Base-by-base conservation (phyloP, 2,888 invertebrate species). In the Acheta domesticus region DNA sequence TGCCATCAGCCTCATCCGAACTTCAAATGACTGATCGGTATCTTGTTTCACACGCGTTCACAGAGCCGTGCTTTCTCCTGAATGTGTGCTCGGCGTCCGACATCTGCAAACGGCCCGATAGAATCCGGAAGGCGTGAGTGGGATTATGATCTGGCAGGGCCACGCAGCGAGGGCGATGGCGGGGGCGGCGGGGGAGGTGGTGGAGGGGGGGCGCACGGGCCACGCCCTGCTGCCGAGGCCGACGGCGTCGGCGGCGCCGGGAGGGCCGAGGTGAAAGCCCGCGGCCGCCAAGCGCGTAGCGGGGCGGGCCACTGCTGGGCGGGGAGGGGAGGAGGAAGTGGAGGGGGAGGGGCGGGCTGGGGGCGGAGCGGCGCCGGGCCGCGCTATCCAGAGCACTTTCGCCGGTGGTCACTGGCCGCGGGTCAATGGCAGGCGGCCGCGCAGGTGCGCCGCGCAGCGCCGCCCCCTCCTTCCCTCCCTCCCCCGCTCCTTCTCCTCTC, bases 221-320 rank as follows among this genome's bases (percentile, higher is more conserved):
- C 14, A 62, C 16, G 62, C 62, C n/a, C 62, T 62, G 62, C 62
- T n/a, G 62, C n/a, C 62, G 14, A 19, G 62, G 62, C n/a, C n/a
- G 62, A 62, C 14, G 62, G 62, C n/a, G 62, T 3, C 14, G 62
- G 62, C n/a, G 62, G 62, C 11, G 12, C 11, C 16, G 62, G 62
- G 62, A 3, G 62, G 62, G n/a, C 62, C 62, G 62, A 62, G 62
- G 62, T 62, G 62, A 62, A 62, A 62, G 62, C 62, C 62, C 62
- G 62, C 14, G 16, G 62, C 36, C 36, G 36, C 36, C 36, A 36
- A 36, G n/a, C 14, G 16, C 2, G 3, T 8, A 5, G 14, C 62
- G 62, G 8, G 62, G 62, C 3, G 5, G 11, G 62, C n/a, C n/a
- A n/a, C n/a, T n/a, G n/a, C 62, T 8, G 36, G 36, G 36, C 5